Percentiles rank a stretch among this genome's conserved stretches.
phyloP scores from a whole-genome alignment of 2,888 invertebrate genomes.

The Dyspetes luteomarginatus region DNA sequence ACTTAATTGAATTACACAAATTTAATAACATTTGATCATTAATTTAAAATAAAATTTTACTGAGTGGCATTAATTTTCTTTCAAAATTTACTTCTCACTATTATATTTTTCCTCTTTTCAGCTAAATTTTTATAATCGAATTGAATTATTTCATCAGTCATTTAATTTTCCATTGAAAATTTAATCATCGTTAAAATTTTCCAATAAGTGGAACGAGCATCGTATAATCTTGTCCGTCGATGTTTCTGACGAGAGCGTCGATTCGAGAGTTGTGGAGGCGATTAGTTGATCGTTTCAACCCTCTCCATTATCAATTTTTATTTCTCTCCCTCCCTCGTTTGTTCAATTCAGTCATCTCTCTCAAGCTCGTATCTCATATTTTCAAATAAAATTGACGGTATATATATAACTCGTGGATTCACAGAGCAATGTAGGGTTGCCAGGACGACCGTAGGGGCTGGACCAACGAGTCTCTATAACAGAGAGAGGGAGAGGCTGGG shows the following conservation, averaged over 20 bases:
- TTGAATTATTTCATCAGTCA: too few species aligned
- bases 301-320: constrained; percentile 12
- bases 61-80: too few species aligned
- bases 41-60: too few species aligned
- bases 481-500: constrained; percentile 69
- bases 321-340: background rate
- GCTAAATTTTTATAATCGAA: too few species aligned
- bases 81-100: too few species aligned
- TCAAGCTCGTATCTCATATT: constrained; percentile 50
- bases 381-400: constrained; percentile 68
- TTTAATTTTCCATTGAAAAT: background rate
- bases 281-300: constrained; percentile 12
- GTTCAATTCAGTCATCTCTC: background rate
- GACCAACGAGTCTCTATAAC: constrained; percentile 77
- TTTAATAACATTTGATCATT: too few species aligned
- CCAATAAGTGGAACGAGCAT: background rate
- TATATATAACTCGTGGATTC: constrained; percentile 63
- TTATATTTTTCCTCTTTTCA: too few species aligned
- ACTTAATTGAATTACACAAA: too few species aligned
- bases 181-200: background rate
- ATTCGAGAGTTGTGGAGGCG: background rate
- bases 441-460: constrained; percentile 82
- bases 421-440: constrained; percentile 77
- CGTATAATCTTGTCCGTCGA: background rate
- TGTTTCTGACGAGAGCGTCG: background rate